These are phyloP conservation scores for Ophion ventricosus DNA, from an alignment of 2,888 invertebrate species.

Conservation along the genomic window DNA sequence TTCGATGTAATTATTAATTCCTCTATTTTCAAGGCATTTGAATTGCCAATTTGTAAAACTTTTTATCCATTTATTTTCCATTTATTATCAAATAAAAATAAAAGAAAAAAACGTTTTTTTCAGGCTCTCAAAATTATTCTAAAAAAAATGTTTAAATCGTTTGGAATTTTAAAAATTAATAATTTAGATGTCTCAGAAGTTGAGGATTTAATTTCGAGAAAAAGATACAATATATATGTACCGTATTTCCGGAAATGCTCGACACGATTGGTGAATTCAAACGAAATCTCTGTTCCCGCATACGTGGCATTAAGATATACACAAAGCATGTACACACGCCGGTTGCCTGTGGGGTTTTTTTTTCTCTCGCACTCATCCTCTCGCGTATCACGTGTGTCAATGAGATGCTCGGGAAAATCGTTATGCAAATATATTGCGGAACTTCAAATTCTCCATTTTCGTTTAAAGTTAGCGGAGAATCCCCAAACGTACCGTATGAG, in stretches of 20 bases:
- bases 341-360: background rate
- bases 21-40: too few relatives aligned
- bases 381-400: background rate
- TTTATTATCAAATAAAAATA: too few relatives aligned
- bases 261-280: conserved; percentile 3
- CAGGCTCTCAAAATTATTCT: too few relatives aligned
- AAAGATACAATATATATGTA: too few relatives aligned
- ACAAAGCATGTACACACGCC: background rate
- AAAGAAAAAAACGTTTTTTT: too few relatives aligned
- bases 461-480: conserved; percentile 39
- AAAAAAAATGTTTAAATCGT: too few relatives aligned
- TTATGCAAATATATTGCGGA: conserved; percentile 53
- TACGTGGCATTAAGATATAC: background rate
- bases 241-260: background rate
- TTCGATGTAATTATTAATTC: too few relatives aligned
- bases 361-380: background rate
- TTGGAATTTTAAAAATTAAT: too few relatives aligned
- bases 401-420: conserved; percentile 13
- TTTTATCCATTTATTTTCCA: too few relatives aligned
- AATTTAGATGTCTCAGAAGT: too few relatives aligned
- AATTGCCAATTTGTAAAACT: too few relatives aligned
- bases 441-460: conserved; percentile 30
- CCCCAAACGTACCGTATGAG: conserved; percentile 40
- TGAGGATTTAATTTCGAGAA: too few relatives aligned
- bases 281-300: background rate